These are phyloP conservation scores for Chrysolina haemoptera DNA, from an alignment of 2,888 invertebrate genomes.

Conservation along the genomic window DNA sequence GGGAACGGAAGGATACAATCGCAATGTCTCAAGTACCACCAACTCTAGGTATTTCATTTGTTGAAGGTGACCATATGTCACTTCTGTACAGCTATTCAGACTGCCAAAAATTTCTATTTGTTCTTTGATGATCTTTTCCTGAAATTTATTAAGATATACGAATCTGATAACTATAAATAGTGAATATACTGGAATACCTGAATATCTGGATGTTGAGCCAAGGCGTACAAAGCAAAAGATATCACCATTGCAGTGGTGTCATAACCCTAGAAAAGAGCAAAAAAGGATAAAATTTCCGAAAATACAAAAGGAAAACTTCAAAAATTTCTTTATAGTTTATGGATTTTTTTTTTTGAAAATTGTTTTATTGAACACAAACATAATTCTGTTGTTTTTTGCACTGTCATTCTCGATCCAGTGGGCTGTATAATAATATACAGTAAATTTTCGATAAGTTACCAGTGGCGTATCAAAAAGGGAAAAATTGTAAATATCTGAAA, in stretches of 20 bases:
- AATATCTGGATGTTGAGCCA: slow-evolving; percentile 42
- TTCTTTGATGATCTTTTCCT: slow-evolving; percentile 49
- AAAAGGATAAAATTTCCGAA: background rate
- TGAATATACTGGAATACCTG: slow-evolving; percentile 37
- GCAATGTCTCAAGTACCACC: slow-evolving; percentile 44
- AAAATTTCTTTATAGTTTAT: too few species aligned
- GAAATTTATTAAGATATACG: background rate
- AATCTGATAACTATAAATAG: background rate
- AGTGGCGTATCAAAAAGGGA: too few species aligned
- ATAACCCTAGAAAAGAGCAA: slow-evolving; percentile 40
- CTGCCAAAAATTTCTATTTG: slow-evolving; percentile 49
- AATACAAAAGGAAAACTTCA: too few species aligned
- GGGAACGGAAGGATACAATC: slow-evolving; percentile 44
- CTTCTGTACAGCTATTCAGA: slow-evolving; percentile 14
- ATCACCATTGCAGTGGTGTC: slow-evolving; percentile 45
- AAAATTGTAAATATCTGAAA: too few species aligned
- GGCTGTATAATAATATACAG: too few species aligned
- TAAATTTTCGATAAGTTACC: too few species aligned
- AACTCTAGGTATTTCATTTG: slow-evolving; percentile 48
- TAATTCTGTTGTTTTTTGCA: too few species aligned
- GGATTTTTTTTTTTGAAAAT: too few species aligned
- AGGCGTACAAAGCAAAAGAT: slow-evolving; percentile 39
- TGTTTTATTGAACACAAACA: too few species aligned
- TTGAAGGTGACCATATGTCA: slow-evolving; percentile 40
- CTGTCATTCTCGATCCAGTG: too few species aligned